A percentile compares a stretch with the other conserved stretches of the same genome.
Evolutionary conservation across 2,797 vertebrate genomes (phyloP).

Genomic region (Acrocephalus scirpaceus): DNA sequence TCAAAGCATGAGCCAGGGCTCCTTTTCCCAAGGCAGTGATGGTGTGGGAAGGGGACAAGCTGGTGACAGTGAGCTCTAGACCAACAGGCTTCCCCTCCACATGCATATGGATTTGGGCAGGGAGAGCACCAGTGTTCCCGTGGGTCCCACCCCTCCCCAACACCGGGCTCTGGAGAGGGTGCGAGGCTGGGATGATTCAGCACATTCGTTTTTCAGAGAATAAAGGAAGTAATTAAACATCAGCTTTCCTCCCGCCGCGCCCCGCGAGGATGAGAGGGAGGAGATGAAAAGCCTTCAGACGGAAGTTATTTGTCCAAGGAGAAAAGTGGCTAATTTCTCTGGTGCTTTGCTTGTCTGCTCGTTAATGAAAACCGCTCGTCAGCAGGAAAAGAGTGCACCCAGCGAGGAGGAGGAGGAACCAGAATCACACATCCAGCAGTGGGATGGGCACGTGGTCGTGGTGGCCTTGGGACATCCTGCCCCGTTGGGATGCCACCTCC

Average conservation of each 20-base stretch:
- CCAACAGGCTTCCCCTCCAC: background rate
- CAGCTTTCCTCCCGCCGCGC: conserved; percentile 27
- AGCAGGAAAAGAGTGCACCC: conserved; percentile 15
- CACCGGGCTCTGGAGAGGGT: background rate
- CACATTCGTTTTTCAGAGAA: background rate
- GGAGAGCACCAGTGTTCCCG: background rate
- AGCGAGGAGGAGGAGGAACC: background rate
- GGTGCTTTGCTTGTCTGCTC: conserved; percentile 10
- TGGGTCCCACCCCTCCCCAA: background rate
- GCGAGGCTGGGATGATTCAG: conserved; percentile 44
- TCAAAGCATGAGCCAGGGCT: accelerated
- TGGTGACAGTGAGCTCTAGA: accelerated
- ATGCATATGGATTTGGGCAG: background rate
- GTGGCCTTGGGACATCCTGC: background rate
- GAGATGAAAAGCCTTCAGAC: conserved; percentile 51
- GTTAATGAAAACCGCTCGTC: background rate
- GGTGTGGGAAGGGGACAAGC: background rate
- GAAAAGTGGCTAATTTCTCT: conserved; percentile 51
- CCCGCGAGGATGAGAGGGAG: conserved; percentile 32
- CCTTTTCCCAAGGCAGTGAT: accelerated
- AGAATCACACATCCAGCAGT: background rate
- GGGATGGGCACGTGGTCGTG: background rate
- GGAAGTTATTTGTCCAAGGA: conserved; percentile 63
- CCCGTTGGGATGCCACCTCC: background rate
- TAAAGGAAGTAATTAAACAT: conserved; percentile 59